Base-by-base conservation (phyloP, 1,140 invertebrate species). In the Drosophila micromelanica region DNA sequence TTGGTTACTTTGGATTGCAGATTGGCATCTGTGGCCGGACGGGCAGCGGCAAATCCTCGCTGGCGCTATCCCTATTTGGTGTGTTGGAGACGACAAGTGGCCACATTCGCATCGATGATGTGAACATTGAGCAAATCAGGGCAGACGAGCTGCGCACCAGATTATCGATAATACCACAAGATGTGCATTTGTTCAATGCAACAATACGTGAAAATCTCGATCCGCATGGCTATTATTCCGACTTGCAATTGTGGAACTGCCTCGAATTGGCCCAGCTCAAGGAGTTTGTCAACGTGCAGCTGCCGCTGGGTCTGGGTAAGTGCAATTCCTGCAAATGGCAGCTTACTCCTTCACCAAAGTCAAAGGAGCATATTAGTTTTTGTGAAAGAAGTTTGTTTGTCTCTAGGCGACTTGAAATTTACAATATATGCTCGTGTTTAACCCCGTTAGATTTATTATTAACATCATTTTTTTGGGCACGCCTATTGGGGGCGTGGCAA, bases 151-250 rank as follows among this genome's bases (percentile, higher is more conserved):
- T 97, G n/a, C 92, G 97, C 75, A 96, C 96, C 20, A 94, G 96
- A 48, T 92, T 99, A 67, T 96, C 97, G 27, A 95, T 98, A 69
- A 97, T 99, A 86, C 98, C 98, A 8, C 98, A 99, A 93, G 95
- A 91, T 93, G 96, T 97, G 35, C 96, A 98, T 91, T 93, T 99
- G 72, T 99, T 99, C 93, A 95, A 95, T 76, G 97, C 97, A n/a
- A 96, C 96, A 7, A 93, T 99, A 46, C 92, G 97, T 71, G 96
- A 98, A 86, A 99, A 99, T 93, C 93, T 99, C 20, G 97, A 98
- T 93, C 98, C 98, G 2, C 93, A 95, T 12, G 93, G 94, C 48
- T 93, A 95, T 52, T 94, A 95, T 78, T 93, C 93, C 35, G 98
- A 98, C 92, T 91, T 93, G 30, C 95, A 97, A 80, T 94, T 99